Evolutionary conservation across 2,113 vertebrate species (phyloP).

Genomic region (Telmatochromis brichardi): DNA sequence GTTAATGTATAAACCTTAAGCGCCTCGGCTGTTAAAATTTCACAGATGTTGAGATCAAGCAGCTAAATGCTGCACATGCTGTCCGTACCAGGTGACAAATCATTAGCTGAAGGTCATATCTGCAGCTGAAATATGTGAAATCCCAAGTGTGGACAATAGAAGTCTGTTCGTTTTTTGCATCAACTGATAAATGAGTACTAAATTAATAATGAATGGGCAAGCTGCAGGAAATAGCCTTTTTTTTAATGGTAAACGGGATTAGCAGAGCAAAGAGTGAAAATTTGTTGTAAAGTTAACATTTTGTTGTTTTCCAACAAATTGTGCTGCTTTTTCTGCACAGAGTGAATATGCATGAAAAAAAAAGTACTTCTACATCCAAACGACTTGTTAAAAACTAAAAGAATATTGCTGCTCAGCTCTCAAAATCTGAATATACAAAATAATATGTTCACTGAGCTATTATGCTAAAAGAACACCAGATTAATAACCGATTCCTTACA

Average conservation of each 20-base stretch:
- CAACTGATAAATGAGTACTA: not conserved
- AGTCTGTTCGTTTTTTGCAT: not conserved
- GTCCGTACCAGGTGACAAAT: not conserved
- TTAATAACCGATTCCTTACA: not conserved
- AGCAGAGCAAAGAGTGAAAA: not conserved
- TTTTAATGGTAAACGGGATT: not conserved
- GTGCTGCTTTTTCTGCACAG: not conserved
- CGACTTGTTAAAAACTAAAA: not conserved
- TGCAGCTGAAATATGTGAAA: not conserved
- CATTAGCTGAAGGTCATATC: not conserved
- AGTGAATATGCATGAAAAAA: not conserved
- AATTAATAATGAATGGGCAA: not conserved
- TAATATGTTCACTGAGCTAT: not conserved
- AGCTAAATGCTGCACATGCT: not conserved
- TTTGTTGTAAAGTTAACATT: not conserved
- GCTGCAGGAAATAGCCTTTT: not conserved
- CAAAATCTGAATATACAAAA: not conserved
- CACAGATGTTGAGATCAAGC: not conserved
- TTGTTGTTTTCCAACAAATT: not conserved
- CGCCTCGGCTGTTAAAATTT: not conserved
- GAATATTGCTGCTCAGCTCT: not conserved
- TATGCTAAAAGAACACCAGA: not conserved
- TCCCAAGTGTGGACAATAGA: not conserved
- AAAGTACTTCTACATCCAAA: not conserved
- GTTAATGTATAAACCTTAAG: conserved; percentile 50